Conservation (phyloP, 2,797 vertebrate species). For the Labroides dimidiatus region DNA sequence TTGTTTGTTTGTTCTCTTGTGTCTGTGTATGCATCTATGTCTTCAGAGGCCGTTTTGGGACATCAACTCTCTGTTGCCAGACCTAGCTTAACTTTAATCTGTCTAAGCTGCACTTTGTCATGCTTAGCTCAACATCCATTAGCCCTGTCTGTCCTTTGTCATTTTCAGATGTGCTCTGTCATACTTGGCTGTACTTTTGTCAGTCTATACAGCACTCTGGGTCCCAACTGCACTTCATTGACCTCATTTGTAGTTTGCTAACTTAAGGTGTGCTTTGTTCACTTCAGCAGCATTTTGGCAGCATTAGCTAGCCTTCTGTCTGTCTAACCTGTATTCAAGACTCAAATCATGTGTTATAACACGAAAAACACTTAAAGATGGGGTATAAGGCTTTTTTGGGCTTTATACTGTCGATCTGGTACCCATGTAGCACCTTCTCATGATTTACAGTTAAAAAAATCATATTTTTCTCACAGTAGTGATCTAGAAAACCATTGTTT, state of each 20-base stretch:
- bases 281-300: not conserved
- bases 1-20: slow-evolving; percentile 26
- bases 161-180: slow-evolving; percentile 20
- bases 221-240: not conserved
- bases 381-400: too few relatives aligned
- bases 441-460: too few relatives aligned
- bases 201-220: not conserved
- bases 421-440: too few relatives aligned
- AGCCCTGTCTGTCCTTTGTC: slow-evolving; percentile 20
- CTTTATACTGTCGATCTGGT: too few relatives aligned
- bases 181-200: not conserved
- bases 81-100: slow-evolving; percentile 35
- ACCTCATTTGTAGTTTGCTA: not conserved
- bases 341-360: not conserved
- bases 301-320: not conserved
- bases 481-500: too few relatives aligned
- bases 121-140: slow-evolving; percentile 12
- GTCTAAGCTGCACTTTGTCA: slow-evolving; percentile 30
- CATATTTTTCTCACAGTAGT: too few relatives aligned
- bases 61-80: slow-evolving; percentile 18
- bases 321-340: not conserved
- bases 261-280: not conserved
- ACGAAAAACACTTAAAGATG: not conserved
- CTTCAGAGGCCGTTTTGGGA: slow-evolving; percentile 20
- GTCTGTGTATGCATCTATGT: not conserved